phyloP scores from a whole-genome alignment of 2,888 invertebrate genomes.

The Gymnocheta viridis region DNA sequence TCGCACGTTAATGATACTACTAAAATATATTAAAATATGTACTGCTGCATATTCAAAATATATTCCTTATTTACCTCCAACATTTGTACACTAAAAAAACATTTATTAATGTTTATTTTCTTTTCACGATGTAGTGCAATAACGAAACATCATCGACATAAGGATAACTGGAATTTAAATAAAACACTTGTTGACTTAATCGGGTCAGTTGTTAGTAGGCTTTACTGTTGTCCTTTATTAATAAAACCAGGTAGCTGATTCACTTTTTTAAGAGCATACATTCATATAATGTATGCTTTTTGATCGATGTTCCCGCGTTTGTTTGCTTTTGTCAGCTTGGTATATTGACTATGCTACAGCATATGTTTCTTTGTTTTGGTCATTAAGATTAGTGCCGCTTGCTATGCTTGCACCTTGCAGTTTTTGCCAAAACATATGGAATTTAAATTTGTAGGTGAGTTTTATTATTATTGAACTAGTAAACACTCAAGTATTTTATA shows the following conservation, averaged over 20 bases:
- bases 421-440: slow-evolving; percentile 31
- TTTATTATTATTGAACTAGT: neutral
- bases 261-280: neutral
- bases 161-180: neutral
- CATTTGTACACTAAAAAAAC: no score
- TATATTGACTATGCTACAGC: slow-evolving; percentile 8
- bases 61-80: no score
- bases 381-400: slow-evolving; percentile 23
- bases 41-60: no score
- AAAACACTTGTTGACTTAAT: slow-evolving; percentile 12
- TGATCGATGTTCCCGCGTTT: neutral
- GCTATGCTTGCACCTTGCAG: slow-evolving; percentile 49
- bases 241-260: neutral
- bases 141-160: neutral
- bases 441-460: slow-evolving; percentile 35
- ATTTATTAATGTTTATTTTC: no score
- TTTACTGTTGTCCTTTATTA: no score
- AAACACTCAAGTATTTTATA: neutral
- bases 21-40: no score
- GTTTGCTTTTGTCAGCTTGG: slow-evolving; percentile 3
- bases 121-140: neutral
- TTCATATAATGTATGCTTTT: neutral
- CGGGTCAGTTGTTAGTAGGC: neutral
- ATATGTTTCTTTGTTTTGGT: slow-evolving; percentile 38
- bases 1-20: no score